phyloP scores from a whole-genome alignment of 2,113 vertebrate species.

The Serilophus lunatus region DNA sequence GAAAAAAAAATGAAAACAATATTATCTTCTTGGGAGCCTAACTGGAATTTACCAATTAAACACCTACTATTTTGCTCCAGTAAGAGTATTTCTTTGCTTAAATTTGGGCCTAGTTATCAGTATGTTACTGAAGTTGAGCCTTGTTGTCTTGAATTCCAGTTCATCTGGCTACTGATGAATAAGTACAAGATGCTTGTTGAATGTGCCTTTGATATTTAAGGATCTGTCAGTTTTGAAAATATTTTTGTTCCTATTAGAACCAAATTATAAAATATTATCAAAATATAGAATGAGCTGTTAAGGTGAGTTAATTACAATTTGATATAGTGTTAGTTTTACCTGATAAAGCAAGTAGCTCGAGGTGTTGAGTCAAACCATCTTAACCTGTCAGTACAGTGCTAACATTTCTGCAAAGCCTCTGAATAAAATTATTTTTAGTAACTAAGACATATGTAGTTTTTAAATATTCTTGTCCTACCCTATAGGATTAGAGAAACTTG shows the following conservation, averaged over 20 bases:
- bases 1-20: not conserved
- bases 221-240: not conserved
- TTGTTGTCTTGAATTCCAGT: not conserved
- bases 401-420: not conserved
- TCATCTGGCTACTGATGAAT: not conserved
- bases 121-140: not conserved
- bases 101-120: not conserved
- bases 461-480: not conserved
- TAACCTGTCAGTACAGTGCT: not conserved
- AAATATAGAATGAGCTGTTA: not conserved
- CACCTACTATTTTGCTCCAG: not conserved
- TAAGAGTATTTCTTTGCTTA: not conserved
- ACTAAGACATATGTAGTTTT: not conserved
- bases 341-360: not conserved
- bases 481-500: not conserved
- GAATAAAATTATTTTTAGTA: not conserved
- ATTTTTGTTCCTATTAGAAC: not conserved
- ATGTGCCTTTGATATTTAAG: not conserved
- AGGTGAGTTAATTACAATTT: accelerated
- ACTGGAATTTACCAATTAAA: not conserved
- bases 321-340: not conserved
- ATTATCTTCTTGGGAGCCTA: not conserved
- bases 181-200: not conserved
- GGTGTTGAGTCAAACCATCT: not conserved
- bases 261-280: not conserved